A percentile compares a stretch with the other conserved stretches of the same genome.
Evolutionary conservation across 2,113 vertebrate species (phyloP).

Genomic region (Macrotus californicus): DNA sequence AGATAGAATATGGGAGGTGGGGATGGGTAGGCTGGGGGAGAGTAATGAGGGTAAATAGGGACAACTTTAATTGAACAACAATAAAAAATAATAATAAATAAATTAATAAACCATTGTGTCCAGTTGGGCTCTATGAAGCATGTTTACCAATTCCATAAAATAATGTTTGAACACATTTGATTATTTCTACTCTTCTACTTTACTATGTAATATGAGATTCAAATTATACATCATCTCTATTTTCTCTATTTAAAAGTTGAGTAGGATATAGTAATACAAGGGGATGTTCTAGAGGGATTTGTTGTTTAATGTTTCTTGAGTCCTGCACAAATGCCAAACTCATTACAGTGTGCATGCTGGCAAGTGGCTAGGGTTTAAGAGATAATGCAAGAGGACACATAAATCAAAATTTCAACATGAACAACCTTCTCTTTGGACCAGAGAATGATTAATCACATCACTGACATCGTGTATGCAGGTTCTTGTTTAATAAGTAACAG

Average conservation of each 20-base stretch:
- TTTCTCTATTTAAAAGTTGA: constrained; percentile 47
- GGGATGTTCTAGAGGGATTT: constrained; percentile 52
- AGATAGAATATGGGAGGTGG: too few relatives aligned
- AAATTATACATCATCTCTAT: constrained; percentile 45
- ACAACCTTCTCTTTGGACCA: constrained; percentile 29
- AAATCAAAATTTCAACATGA: constrained; percentile 63
- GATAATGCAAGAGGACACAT: constrained; percentile 48
- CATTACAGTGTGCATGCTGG: constrained; percentile 64
- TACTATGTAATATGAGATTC: background rate
- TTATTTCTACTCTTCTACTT: constrained; percentile 9
- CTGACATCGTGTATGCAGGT: constrained; percentile 34
- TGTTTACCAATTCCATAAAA: constrained; percentile 10
- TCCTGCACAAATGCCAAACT: constrained; percentile 71
- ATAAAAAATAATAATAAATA: too few relatives aligned
- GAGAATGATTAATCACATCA: constrained; percentile 56
- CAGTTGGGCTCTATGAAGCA: background rate
- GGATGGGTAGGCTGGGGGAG: too few relatives aligned
- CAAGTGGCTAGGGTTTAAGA: constrained; percentile 62
- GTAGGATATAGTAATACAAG: constrained; percentile 19
- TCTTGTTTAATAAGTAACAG: constrained; percentile 54
- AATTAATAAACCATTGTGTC: background rate
- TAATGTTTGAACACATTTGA: constrained; percentile 23
- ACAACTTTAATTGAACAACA: too few relatives aligned
- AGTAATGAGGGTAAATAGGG: too few relatives aligned
- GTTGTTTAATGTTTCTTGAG: constrained; percentile 66